Evolutionary conservation across 2,888 invertebrate species (phyloP).

Genomic region (Barypeithes pellucidus): DNA sequence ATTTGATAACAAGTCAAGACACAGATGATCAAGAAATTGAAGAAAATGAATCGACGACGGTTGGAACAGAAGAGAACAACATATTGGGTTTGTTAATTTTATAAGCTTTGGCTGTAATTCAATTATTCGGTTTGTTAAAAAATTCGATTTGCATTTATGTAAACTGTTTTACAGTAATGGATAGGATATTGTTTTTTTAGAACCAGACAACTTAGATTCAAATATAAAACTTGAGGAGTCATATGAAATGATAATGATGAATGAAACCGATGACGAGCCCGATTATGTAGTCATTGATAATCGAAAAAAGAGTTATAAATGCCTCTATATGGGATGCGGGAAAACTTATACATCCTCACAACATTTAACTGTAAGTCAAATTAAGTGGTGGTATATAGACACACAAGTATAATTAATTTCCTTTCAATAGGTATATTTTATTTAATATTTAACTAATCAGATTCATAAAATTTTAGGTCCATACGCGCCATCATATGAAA

Average conservation of each 20-base stretch:
- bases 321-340: conserved; percentile 71
- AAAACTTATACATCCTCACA: conserved; percentile 72
- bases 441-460: too few species aligned
- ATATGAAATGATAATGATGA: conserved; percentile 50
- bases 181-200: not conserved
- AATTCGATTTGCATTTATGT: too few species aligned
- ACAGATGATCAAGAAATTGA: conserved; percentile 60
- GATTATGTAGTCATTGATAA: conserved; percentile 48
- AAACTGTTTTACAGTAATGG: too few species aligned
- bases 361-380: conserved; percentile 71
- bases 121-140: too few species aligned
- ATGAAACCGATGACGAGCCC: conserved; percentile 36
- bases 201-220: conserved; percentile 15
- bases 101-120: too few species aligned
- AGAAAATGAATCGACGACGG: conserved; percentile 1
- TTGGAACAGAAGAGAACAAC: conserved; percentile 56
- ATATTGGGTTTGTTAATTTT: conserved; percentile 25
- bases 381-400: too few species aligned
- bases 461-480: conserved; percentile 72
- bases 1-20: conserved; percentile 56
- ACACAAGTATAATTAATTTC: too few species aligned
- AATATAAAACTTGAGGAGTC: conserved; percentile 40
- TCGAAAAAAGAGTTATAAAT: conserved; percentile 67
- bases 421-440: too few species aligned
- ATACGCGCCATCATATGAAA: conserved; percentile 73